These are phyloP conservation scores for Porites rus DNA, from an alignment of 92 coral and sea anemone genomes.

Conservation along the genomic window DNA sequence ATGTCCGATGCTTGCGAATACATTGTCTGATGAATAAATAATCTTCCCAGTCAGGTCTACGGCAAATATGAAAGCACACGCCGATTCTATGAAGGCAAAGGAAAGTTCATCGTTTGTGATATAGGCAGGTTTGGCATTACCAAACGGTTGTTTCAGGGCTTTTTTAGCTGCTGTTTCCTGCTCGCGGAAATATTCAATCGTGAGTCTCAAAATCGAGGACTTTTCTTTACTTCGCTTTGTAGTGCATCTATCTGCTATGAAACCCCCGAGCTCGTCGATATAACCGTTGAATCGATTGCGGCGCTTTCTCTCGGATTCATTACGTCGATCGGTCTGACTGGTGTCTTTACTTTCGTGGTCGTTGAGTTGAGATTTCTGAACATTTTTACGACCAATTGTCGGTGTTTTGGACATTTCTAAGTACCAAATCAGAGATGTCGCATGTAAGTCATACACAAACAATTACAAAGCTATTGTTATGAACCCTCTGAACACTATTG, in stretches of 20 bases:
- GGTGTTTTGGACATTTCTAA: slow-evolving; percentile 2
- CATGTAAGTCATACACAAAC: neutral
- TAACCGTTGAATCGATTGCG: slow-evolving; percentile 25
- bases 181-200: slow-evolving; percentile 33
- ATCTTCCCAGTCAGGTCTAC: slow-evolving; percentile 1
- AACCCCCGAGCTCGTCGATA: slow-evolving; percentile 22
- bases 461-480: neutral
- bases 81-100: slow-evolving; percentile 20
- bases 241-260: slow-evolving; percentile 6
- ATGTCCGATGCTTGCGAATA: slow-evolving; percentile 5
- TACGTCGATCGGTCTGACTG: slow-evolving; percentile 22
- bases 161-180: slow-evolving; percentile 25
- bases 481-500: neutral
- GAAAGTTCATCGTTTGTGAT: slow-evolving; percentile 20
- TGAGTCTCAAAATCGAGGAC: slow-evolving; percentile 28
- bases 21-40: slow-evolving; percentile 35
- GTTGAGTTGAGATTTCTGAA: neutral
- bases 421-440: neutral
- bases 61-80: slow-evolving; percentile 15
- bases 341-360: neutral
- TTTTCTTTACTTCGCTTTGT: slow-evolving; percentile 20
- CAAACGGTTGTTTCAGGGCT: neutral
- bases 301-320: slow-evolving; percentile 18
- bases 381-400: neutral
- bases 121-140: slow-evolving; percentile 11